Evolutionary conservation across 53 echinoderm and acorn worm species (phyloP).

Genomic region (Patiria pectinifera): DNA sequence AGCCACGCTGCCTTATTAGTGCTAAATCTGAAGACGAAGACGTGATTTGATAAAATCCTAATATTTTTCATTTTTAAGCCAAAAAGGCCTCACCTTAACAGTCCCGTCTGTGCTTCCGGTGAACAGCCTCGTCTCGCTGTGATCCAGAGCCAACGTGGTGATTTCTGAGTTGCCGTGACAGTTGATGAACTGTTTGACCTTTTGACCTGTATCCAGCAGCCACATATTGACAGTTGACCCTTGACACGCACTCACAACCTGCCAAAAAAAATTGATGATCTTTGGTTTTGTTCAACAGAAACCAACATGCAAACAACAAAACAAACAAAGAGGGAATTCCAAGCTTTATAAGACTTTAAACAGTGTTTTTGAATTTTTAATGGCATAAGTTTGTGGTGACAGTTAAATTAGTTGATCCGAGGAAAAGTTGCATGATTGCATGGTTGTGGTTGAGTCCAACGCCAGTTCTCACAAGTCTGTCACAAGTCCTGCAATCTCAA

Average conservation of each 20-base stretch:
- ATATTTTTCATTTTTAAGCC: not conserved
- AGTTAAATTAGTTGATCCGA: too few species aligned
- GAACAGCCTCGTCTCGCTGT: conserved; percentile 85
- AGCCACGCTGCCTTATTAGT: too few species aligned
- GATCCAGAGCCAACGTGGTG: conserved; percentile 86
- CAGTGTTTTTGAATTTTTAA: too few species aligned
- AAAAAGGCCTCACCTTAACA: conserved; percentile 72
- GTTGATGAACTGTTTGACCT: conserved; percentile 96
- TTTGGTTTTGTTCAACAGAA: too few species aligned
- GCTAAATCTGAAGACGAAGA: not conserved
- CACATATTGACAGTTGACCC: conserved; percentile 93
- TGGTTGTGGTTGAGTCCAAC: too few species aligned
- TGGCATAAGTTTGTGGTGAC: too few species aligned
- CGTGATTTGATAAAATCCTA: not conserved
- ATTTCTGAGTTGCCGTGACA: conserved; percentile 96
- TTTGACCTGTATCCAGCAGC: conserved; percentile 97
- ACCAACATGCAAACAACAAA: too few species aligned
- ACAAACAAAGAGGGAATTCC: too few species aligned
- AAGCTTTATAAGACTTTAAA: too few species aligned
- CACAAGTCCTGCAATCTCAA: too few species aligned
- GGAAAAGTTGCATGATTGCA: too few species aligned
- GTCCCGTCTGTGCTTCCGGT: conserved; percentile 95
- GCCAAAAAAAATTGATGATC: not conserved
- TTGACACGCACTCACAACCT: conserved; percentile 93
- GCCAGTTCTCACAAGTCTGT: too few species aligned